Base-by-base conservation (phyloP, 2,113 vertebrate species). In the Macrotis lagotis region DNA sequence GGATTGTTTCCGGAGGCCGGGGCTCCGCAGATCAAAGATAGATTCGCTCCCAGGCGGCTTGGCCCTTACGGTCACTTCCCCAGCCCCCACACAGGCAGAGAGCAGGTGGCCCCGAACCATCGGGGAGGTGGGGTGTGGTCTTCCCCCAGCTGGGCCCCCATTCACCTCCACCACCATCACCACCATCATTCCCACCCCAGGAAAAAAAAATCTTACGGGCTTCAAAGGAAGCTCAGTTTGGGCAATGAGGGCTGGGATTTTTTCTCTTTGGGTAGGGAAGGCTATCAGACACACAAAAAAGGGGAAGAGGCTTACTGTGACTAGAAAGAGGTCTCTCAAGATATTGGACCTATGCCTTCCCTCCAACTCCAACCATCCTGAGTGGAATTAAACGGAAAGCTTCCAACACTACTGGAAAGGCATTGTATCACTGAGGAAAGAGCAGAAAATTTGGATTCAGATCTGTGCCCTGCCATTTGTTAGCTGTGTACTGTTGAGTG, bases 41-140 rank as follows among this genome's bases (percentile, higher is more conserved):
- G 66, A 44, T n/a, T 83, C n/a, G 19, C 66, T 50, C 48, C 66
- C 92, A 24, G 7, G 50, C n/a, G 66, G 22, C 24, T 88, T 50
- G 37, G 59, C 91, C 91, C 48, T 24, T 92, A 55, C 44, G 91
- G 91, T 92, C n/a, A 49, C 92, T 88, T 88, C 48, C 55, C 50
- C 50, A 9, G 92, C 74, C 88, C 66, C 92, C 50, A 66, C 50
- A 66, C 92, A 51, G 66, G 9, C 50, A 74, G 49, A 50, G 50
- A 12, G 11, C 1, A 24, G 48, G 48, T 48, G 66, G 66, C 26
- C 55, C 59, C 55, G 3, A 48, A 51, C 47, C 89, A 31, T 2
- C 55, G 37, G 53, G 53, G 96, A 44, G 6, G 0, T 66, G 59
- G 55, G 50, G 12, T 91, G 88, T 44, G 88, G 22, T 48, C 88